Evolutionary conservation across 2,797 vertebrate species (phyloP).

Genomic region (Siniperca scherzeri): DNA sequence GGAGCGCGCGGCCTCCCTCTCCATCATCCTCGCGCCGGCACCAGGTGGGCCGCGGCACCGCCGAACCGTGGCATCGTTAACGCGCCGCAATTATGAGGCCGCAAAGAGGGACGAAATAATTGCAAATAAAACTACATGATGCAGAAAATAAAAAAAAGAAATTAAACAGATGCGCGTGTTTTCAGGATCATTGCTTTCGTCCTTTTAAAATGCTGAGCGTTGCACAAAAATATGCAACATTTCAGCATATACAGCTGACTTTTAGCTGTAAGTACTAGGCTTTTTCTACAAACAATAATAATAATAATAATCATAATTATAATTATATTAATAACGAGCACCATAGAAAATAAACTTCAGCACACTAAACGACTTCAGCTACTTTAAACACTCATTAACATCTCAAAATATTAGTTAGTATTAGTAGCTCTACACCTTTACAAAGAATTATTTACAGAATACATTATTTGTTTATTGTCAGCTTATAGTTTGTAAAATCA

Average conservation of each 20-base stretch:
- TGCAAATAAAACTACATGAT: conserved; percentile 96
- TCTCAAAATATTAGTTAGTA: background rate
- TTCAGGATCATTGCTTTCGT: conserved; percentile 92
- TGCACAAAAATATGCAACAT: conserved; percentile 62
- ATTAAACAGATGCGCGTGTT: conserved; percentile 96
- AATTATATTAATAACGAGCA: conserved; percentile 7
- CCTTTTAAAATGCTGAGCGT: conserved; percentile 86
- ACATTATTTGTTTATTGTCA: background rate
- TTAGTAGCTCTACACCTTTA: background rate
- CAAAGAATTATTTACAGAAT: background rate
- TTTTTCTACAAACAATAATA: background rate
- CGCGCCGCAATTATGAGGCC: conserved; percentile 83
- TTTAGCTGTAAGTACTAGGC: background rate
- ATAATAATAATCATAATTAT: conserved; percentile 10
- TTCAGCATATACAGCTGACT: conserved; percentile 19
- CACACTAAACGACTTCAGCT: background rate
- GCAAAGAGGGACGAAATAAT: conserved; percentile 89
- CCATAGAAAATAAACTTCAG: background rate
- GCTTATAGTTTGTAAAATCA: background rate
- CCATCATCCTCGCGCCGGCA: conserved; percentile 66
- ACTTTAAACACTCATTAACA: background rate
- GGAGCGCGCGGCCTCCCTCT: conserved; percentile 25
- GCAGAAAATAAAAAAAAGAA: conserved; percentile 95
- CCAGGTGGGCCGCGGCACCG: conserved; percentile 85
- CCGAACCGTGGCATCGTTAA: conserved; percentile 87